Base-by-base conservation (phyloP, 2,888 invertebrate genomes). In the Galeopsomyia nigrocyanea region DNA sequence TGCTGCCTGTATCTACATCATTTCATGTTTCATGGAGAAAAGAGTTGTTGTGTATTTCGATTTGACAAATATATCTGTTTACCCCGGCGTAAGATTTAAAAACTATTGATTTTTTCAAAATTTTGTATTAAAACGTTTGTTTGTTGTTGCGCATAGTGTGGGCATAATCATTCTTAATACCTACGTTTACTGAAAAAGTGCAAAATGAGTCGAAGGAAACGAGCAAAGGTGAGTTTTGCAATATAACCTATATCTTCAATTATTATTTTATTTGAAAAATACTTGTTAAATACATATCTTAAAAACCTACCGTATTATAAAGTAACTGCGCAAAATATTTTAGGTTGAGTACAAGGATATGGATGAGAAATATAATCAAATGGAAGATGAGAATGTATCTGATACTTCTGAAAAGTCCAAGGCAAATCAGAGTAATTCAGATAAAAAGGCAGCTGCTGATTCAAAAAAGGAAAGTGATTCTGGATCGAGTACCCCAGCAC, bases 331-430 rank as follows among this genome's bases (percentile, higher is more conserved):
- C 60, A 61, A 31, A 64, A 62, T 71, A 31, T 56, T 75, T 73
- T 47, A 91, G 91, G 90, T 91, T 86, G 92, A 92, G 86, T 90
- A 87, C 73, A 90, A 90, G 80, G 92, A 92, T 86, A 85, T 91
- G 80, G 92, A 92, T 78, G 92, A 92, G 78, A 92, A 92, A 80
- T 88, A 90, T 73, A 91, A 89, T 83, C 84, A 85, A 75, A 86
- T 88, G 68, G 92, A 92, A 75, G 89, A 89, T 66, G 92, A 91
- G 81, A 90, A 90, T 78, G 88, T 89, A 75, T 89, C 90, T 1
- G 91, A 92, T 80, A 88, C 89, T 61, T 89, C 90, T 22, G 92
- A 92, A 73, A 91, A 89, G 82, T 89, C 88, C 71, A 91, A 91
- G 81, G 84, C 89, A 22, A 87, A 84, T 3, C 78, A 88, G 6